A percentile compares a stretch with the other conserved stretches of the same genome.
phyloP scores from a whole-genome alignment of 1,140 invertebrate species.

The Drosophila insularis region DNA sequence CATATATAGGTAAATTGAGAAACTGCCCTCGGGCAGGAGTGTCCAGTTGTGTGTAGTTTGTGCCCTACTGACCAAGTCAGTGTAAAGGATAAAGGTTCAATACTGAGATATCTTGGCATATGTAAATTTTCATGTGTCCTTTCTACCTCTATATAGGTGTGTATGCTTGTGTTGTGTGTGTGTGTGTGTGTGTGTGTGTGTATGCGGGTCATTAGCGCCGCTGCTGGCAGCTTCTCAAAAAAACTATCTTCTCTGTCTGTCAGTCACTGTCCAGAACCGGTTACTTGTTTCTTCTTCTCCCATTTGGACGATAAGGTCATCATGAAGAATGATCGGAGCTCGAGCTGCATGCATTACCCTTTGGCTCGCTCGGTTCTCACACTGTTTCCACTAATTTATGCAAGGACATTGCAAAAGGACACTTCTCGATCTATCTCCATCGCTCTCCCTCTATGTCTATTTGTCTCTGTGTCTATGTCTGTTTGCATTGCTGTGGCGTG shows the following conservation, averaged over 20 bases:
- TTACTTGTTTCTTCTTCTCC: slow-evolving; percentile 40
- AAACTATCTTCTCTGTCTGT: slow-evolving; percentile 41
- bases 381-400: slow-evolving; percentile 73
- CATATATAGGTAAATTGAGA: too few relatives aligned
- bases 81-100: slow-evolving; percentile 37
- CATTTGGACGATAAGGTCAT: slow-evolving; percentile 67
- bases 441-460: slow-evolving; percentile 1
- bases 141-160: not conserved
- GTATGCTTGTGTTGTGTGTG: too few relatives aligned
- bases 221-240: slow-evolving; percentile 17
- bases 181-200: not conserved
- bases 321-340: slow-evolving; percentile 20
- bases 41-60: slow-evolving; percentile 53
- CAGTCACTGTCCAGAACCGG: slow-evolving; percentile 75
- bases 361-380: slow-evolving; percentile 63
- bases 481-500: slow-evolving; percentile 57
- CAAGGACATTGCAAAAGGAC: slow-evolving; percentile 82
- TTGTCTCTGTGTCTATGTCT: slow-evolving; percentile 19
- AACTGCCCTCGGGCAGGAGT: slow-evolving; percentile 26
- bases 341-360: slow-evolving; percentile 45
- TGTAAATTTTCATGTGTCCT: slow-evolving; percentile 41
- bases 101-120: slow-evolving; percentile 31
- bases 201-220: slow-evolving; percentile 61
- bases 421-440: slow-evolving; percentile 36
- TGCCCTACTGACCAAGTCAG: slow-evolving; percentile 49